Base-by-base conservation (phyloP, 2,797 vertebrate genomes). In the Bovichtus diacanthus region DNA sequence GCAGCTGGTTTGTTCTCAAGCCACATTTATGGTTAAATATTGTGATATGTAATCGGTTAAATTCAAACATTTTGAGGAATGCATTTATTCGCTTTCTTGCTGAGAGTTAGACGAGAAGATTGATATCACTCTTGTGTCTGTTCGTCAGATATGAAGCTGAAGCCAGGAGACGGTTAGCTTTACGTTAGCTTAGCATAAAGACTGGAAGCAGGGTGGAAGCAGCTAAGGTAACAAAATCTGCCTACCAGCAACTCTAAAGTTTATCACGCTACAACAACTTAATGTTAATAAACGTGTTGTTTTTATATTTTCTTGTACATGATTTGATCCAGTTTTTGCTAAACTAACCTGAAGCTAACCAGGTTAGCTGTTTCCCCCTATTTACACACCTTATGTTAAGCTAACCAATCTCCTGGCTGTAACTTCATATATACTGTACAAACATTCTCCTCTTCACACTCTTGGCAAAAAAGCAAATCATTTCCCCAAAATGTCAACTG, bases 11-110 rank as follows among this genome's bases (percentile, higher is more conserved):
- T 9, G 10, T 60, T 53, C 77, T 76, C 2, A 36, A 59, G 47
- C 38, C 23, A 31, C 36, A 61, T 67, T 80, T 56, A 56, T 46
- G 41, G 36, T 76, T 34, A 59, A 81, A 78, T 41, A 41, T 43
- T 63, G 4, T 19, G 34, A 61, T 2, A 21, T 76, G 83, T 69
- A 41, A 76, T 68, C 15, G 25, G 27, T 64, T 49, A 41, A 62
- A 79, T 7, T 76, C 13, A 55, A 56, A 64, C 4, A 65, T 54
- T 70, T 58, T 44, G 18, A 23, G 38, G 47, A 68, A 44, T 47
- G 29, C 31, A 2, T 43, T 34, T 39, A 59, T 54, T 29, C 4
- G 2, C 3, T 47, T 49, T 46, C n/a, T 56, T 44, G 19, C 25
- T 1, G 3, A 36, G 12, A 65, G 11, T n/a, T 55, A 1, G n/a